Evolutionary conservation across 2,888 invertebrate genomes (phyloP), one percentile per base, ranked within the genome.

Genomic region (Agapostemon virescens): DNA sequence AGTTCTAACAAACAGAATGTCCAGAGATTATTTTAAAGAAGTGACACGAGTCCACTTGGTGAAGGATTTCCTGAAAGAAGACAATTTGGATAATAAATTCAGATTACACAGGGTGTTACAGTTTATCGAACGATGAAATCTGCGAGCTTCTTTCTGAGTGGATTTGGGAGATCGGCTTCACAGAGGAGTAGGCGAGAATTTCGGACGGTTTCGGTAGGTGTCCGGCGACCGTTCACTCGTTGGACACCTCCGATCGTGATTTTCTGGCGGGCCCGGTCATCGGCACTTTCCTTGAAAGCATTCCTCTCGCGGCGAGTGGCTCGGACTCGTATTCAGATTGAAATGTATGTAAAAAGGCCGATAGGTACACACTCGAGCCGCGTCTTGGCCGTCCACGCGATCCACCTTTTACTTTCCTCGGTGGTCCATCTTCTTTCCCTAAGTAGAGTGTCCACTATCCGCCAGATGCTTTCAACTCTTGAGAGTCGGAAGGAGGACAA

Each of bases 391-490:
- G 66, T 67, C 74, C 68, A 61, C 67, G 77, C 69, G 79, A 79
- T 69, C 82, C 78, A 76, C 64, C 82, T 84, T 82, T 69, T 75
- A 77, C 71, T 70, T 70, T 58, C 77, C 81, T 58, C 75, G 64
- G 33, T 52, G 70, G 77, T 81, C 67, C 77, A 66, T 66, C 78
- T 79, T 74, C 72, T 71, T 52, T 26, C 71, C 40, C 68, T 81
- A 84, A 84, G 86, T 89, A 86, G 86, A 89, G 87, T 89, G 89
- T 89, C 89, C 89, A 88, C 89, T 90, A 87, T 87, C 83, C 81
- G 79, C 81, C 83, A 86, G 87, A 81, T 82, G 86, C 84, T 86
- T 85, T 85, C 86, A 86, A 79, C 79, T 55, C 74, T 69, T 58
- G 71, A 75, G 82, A 83, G 79, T 67, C 76, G 69, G 78, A 79